These are phyloP conservation scores for Scolopax bukidnonensis DNA, from an alignment of 2,797 vertebrate species.

Conservation along the genomic window DNA sequence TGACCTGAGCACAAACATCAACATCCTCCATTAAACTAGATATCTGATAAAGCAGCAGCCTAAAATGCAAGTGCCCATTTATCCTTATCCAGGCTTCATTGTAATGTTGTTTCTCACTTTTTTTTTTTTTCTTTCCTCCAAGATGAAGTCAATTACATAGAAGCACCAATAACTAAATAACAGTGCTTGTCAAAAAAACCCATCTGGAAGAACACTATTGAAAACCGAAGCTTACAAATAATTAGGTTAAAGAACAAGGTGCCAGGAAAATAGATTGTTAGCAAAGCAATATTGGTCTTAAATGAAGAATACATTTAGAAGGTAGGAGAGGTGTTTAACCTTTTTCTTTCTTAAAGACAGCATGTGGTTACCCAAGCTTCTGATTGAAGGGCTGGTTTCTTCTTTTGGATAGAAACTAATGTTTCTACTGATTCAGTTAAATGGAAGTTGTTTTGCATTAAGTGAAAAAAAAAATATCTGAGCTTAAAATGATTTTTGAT, in stretches of 20 bases:
- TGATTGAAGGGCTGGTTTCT: neutral
- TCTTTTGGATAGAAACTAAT: neutral
- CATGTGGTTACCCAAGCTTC: neutral
- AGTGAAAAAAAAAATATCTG: neutral
- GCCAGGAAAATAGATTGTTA: neutral
- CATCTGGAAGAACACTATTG: neutral
- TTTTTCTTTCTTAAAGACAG: neutral
- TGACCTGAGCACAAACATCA: neutral
- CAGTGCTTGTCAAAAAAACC: neutral
- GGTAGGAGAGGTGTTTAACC: neutral
- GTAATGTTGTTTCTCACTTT: neutral
- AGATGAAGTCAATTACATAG: neutral
- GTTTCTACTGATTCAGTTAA: conserved; percentile 2
- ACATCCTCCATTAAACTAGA: neutral
- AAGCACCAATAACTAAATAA: neutral
- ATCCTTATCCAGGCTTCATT: neutral
- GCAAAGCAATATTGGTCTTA: neutral
- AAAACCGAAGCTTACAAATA: neutral
- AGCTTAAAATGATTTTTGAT: conserved; percentile 15
- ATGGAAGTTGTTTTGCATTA: neutral
- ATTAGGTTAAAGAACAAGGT: neutral
- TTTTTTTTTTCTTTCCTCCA: neutral
- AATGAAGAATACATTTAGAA: neutral
- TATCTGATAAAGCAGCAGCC: neutral
- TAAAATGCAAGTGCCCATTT: neutral